phyloP scores from a whole-genome alignment of 2,113 vertebrate species.

The Oreotrochilus melanogaster region DNA sequence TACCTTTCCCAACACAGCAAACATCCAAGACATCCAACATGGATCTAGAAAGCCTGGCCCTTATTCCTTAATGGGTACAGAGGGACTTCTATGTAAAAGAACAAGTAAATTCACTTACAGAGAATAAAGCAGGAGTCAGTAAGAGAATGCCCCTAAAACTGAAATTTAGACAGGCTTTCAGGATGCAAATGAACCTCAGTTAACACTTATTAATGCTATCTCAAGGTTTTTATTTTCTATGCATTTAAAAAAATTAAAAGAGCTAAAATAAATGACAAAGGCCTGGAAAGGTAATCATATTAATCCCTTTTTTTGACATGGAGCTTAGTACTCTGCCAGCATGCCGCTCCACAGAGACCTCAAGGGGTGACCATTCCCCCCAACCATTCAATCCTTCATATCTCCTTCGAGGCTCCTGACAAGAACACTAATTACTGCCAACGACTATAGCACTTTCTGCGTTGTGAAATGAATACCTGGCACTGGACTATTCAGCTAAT shows the following conservation, averaged over 20 bases:
- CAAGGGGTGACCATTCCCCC: background rate
- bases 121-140: background rate
- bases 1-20: background rate
- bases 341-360: background rate
- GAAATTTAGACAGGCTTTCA: background rate
- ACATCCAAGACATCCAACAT: background rate
- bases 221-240: background rate
- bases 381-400: background rate
- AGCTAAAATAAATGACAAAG: background rate
- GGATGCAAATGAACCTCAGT: background rate
- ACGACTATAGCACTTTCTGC: background rate
- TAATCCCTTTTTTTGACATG: background rate
- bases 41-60: background rate
- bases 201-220: background rate
- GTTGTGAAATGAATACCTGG: constrained; percentile 41
- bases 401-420: background rate
- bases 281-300: background rate
- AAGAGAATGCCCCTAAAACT: background rate
- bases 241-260: background rate
- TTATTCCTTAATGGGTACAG: background rate
- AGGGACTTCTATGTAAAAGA: background rate
- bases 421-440: constrained; percentile 7
- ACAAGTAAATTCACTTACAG: background rate
- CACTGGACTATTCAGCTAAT: background rate
- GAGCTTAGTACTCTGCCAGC: background rate